Evolutionary conservation across 2,888 invertebrate genomes (phyloP), one percentile per base, ranked within the genome.

Genomic region (Plagodis pulveraria): DNA sequence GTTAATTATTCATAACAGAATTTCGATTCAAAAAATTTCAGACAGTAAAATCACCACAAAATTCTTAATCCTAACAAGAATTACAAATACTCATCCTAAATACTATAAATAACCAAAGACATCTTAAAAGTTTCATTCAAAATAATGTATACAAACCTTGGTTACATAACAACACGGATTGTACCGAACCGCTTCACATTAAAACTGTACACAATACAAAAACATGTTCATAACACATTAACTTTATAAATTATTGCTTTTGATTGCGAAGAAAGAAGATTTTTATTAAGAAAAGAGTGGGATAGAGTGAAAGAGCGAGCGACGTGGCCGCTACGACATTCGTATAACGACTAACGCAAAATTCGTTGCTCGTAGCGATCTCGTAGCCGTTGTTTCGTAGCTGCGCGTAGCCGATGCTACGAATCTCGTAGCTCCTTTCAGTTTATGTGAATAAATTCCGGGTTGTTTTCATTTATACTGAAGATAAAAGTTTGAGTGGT

Each of bases 371-470:
- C 62, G 41, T 59, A 50, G 55, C 48, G 48, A 35, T 12, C 50
- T 52, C 64, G 40, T 40, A 40, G 10, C 10, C 40, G 40, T 40
- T 40, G 40, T 9, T 10, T 40, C 40, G 77, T 76, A 71, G 73
- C 76, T 77, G 77, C 80, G 80, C 80, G 80, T 76, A 77, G 75
- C 76, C 33, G 41, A 58, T 9, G 62, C 69, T 71, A 67, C 70
- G 70, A 51, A 58, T 65, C 58, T 65, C 74, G 75, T 72, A 71
- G 72, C 62, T 54, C 46, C 42, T 53, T 44, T 50, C 33, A 12
- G 58, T 63, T 60, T 59, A 42, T 42, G 12, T 42, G 58, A 43
- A 55, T 51, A 58, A 51, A 44, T 45, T 52, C n/a, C 11, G 42
- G 45, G 62, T 54, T 65, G 67, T 62, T 62, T 50, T 62, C 62